Evolutionary conservation across 2,797 vertebrate species (phyloP).

Genomic region (Clarias laeviceps): DNA sequence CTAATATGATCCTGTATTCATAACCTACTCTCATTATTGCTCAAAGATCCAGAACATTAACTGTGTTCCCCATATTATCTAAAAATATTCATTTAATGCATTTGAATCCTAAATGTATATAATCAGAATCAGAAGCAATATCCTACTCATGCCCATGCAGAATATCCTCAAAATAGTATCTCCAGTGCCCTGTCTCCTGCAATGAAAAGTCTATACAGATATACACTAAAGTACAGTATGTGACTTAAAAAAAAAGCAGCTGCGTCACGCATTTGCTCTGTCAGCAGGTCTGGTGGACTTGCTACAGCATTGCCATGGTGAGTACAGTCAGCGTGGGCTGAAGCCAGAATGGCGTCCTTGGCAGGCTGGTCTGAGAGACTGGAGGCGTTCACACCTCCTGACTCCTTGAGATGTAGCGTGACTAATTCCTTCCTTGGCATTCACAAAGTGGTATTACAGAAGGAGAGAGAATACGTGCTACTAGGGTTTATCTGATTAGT

Average conservation of each 20-base stretch:
- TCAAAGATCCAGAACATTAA: background rate
- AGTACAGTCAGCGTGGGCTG: constrained; percentile 74
- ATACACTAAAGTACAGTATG: constrained; percentile 67
- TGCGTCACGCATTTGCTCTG: constrained; percentile 58
- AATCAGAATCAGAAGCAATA: background rate
- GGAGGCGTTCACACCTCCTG: constrained; percentile 68
- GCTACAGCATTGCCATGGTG: constrained; percentile 65
- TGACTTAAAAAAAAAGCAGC: constrained; percentile 72
- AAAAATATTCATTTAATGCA: background rate
- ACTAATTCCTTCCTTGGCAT: constrained; percentile 62
- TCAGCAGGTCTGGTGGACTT: constrained; percentile 65
- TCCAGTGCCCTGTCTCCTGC: too few relatives aligned
- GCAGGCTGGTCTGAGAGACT: constrained; percentile 74
- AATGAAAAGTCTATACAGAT: constrained; percentile 60
- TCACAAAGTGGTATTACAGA: constrained; percentile 26
- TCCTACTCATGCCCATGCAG: background rate
- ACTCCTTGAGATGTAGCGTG: constrained; percentile 67
- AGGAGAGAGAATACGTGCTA: constrained; percentile 25
- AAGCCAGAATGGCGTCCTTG: constrained; percentile 59
- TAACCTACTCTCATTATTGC: background rate
- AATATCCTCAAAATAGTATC: background rate
- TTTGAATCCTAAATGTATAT: too few relatives aligned
- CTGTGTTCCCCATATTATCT: too few relatives aligned
- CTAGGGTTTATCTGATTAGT: constrained; percentile 16
- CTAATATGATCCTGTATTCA: background rate